phyloP scores from a whole-genome alignment of 2,888 invertebrate genomes.

The Hymenopus coronatus region DNA sequence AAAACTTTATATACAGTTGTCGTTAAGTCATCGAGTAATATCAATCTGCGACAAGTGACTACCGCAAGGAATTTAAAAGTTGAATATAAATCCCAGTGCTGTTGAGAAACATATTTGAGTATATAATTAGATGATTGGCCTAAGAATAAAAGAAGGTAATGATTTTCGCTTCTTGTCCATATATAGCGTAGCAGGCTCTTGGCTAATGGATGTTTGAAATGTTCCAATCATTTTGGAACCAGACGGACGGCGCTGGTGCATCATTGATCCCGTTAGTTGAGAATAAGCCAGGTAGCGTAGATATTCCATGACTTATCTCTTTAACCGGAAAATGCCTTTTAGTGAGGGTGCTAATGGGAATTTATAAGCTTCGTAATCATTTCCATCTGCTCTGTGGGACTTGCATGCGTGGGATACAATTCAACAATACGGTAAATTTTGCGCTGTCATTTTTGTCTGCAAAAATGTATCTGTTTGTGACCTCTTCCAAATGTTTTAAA shows the following conservation, averaged over 20 bases:
- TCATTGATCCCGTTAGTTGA: neutral
- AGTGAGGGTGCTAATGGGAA: neutral
- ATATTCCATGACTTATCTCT: neutral
- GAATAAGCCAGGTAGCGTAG: neutral
- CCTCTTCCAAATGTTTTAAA: too few relatives aligned
- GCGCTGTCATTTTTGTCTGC: neutral
- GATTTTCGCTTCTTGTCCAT: neutral
- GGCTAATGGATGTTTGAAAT: neutral
- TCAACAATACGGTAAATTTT: neutral
- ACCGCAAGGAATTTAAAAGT: neutral
- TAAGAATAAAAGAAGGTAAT: neutral
- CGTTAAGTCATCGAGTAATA: too few relatives aligned
- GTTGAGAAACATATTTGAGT: neutral
- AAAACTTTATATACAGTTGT: too few relatives aligned
- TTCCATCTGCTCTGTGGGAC: neutral
- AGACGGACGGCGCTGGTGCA: neutral
- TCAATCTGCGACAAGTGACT: too few relatives aligned
- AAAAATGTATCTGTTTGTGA: neutral
- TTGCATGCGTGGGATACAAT: neutral
- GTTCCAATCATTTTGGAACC: neutral
- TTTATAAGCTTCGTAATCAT: neutral
- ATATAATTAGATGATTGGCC: neutral
- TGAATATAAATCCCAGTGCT: neutral
- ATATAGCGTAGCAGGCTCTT: neutral
- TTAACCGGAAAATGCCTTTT: neutral